Evolutionary conservation across 2,113 vertebrate genomes (phyloP), one percentile per base, ranked within the genome.

Genomic region (Camelus dromedarius): DNA sequence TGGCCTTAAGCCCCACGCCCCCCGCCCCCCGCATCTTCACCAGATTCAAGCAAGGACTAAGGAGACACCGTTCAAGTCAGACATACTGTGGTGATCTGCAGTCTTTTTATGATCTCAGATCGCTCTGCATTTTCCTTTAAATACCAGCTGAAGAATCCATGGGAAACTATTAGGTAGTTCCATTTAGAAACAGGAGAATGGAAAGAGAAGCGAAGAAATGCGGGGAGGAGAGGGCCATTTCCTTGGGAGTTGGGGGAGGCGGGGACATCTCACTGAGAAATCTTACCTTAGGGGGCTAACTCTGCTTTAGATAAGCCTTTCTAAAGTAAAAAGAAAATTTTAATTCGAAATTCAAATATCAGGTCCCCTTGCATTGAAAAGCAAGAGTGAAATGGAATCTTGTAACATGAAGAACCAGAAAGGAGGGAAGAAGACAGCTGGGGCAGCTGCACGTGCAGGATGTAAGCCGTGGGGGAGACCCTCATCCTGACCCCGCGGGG

Each of bases 401-500:
- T 50, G 11, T 54, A 70, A 73, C 5, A 4, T 32, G 46, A 81
- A 58, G 54, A 92, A 66, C 4, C 9, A 32, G 19, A 80, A 56
- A 35, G 46, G 83, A 75, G 90, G 91, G 95, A 91, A 42, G 24
- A 73, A 18, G 81, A n/a, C 28, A 80, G 85, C 86, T 24, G 56
- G 94, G 75, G 0, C 91, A 88, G 35, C 72, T 76, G 62, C 0
- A 84, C 54, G 9, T 97, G 69, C 30, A 0, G 82, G 69, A 94
- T 77, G 15, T 91, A 97, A 98, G 98, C 96, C 97, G 97, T 95
- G 96, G 96, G 84, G 72, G 67, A 97, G 97, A 96, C 87, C 87
- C 97, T 80, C 95, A 96, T 95, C 30, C 95, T 92, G 86, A 81
- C 35, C 54, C 42, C 89, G 26, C 28, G 38, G 48, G 89, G 93